phyloP scores from a whole-genome alignment of 92 coral and sea anemone genomes.

The Hydrozoanthus gracilis region DNA sequence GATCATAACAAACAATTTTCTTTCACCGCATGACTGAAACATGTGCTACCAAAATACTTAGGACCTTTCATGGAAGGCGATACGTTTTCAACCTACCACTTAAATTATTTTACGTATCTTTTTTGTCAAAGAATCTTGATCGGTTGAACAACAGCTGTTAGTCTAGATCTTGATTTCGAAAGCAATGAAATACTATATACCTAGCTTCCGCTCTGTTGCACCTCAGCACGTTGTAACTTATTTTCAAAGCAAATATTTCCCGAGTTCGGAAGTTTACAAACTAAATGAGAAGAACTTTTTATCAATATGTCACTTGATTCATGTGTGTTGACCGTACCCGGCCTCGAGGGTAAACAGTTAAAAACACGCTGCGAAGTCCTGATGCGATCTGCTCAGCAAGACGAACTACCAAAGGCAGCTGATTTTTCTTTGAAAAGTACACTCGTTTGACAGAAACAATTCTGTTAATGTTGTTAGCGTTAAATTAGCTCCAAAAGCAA shows the following conservation, averaged over 20 bases:
- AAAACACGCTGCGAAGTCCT: constrained; percentile 23
- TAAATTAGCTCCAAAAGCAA: background rate
- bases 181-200: background rate
- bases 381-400: constrained; percentile 15
- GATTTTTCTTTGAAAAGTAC: background rate
- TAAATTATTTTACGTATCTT: no score
- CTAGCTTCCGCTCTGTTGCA: background rate
- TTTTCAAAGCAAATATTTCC: constrained; percentile 35
- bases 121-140: no score
- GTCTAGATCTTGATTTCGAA: background rate
- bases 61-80: background rate
- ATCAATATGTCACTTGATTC: constrained; percentile 19
- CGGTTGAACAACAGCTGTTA: background rate
- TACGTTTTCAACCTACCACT: constrained; percentile 16
- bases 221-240: background rate
- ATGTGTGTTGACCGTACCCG: constrained; percentile 5
- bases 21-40: constrained; percentile 15
- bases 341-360: background rate
- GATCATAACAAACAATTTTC: background rate
- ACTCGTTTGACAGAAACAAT: background rate
- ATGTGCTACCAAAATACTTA: constrained; percentile 27
- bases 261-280: constrained; percentile 38
- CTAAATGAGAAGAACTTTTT: constrained; percentile 1
- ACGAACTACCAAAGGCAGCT: no score
- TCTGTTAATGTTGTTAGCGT: background rate